phyloP scores from a whole-genome alignment of 2,888 invertebrate species.

The Philaethria dido region DNA sequence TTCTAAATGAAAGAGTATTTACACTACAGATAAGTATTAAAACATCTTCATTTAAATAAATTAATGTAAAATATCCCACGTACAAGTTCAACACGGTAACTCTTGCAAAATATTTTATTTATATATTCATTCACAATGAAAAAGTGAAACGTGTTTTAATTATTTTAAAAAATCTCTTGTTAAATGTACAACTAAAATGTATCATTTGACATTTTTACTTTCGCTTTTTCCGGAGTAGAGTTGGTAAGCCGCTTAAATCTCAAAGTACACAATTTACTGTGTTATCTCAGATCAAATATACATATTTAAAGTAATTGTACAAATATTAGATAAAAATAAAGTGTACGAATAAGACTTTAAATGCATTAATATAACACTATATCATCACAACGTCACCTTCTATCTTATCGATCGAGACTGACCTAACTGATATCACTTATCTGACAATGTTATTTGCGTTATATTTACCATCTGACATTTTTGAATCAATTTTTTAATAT shows the following conservation, averaged over 20 bases:
- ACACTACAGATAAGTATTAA: conserved; percentile 4
- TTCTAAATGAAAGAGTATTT: conserved; percentile 1
- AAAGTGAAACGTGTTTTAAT: conserved; percentile 13
- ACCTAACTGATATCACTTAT: conserved; percentile 26
- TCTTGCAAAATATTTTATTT: not conserved
- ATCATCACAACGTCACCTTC: conserved; percentile 13
- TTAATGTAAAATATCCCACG: not conserved
- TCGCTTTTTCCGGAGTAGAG: not conserved
- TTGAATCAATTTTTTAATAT: not conserved
- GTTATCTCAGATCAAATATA: conserved; percentile 7
- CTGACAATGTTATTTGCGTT: conserved; percentile 6
- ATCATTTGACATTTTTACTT: not conserved
- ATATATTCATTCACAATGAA: not conserved
- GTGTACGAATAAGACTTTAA: conserved; percentile 1
- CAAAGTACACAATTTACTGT: conserved; percentile 1
- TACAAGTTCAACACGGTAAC: not conserved
- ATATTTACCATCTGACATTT: conserved; percentile 16
- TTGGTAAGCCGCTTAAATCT: not conserved
- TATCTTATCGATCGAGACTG: conserved; percentile 28
- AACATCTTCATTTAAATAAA: conserved; percentile 9
- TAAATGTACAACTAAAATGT: not conserved
- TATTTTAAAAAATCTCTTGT: not conserved
- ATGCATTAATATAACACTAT: conserved; percentile 9
- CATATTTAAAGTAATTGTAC: conserved; percentile 13
- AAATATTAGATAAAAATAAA: conserved; percentile 12